Conservation (phyloP, 2,113 vertebrate genomes). For the Phylloscopus whistleri region DNA sequence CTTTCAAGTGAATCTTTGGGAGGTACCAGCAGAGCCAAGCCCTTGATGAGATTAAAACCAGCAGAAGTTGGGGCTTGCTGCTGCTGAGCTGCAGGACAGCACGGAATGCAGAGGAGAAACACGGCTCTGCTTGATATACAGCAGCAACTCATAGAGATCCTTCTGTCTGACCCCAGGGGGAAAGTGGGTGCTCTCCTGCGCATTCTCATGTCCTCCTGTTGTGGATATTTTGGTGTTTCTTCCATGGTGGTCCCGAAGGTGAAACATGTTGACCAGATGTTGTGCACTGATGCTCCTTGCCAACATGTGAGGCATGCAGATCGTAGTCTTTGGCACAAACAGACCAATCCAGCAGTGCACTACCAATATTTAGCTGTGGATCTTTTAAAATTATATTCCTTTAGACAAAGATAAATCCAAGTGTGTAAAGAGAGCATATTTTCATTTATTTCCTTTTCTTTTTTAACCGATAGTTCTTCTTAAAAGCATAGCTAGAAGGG, state of each 20-base stretch:
- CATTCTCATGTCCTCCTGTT: not conserved
- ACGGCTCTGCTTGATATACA: not conserved
- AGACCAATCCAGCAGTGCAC: not conserved
- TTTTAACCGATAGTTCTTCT: not conserved
- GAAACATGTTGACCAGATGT: not conserved
- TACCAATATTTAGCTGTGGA: not conserved
- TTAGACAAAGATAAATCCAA: not conserved
- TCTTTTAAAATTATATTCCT: not conserved
- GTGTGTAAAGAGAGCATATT: not conserved
- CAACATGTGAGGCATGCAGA: not conserved
- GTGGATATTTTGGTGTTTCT: not conserved
- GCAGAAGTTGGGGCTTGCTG: not conserved
- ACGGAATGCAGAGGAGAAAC: fast-evolving
- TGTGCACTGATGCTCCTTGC: not conserved
- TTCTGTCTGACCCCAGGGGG: not conserved
- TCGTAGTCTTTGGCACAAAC: not conserved
- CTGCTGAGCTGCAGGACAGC: not conserved
- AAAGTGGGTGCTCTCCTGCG: not conserved
- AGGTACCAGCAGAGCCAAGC: not conserved
- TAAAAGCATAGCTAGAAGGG: not conserved
- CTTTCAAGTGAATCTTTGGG: not conserved
- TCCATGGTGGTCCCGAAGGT: not conserved
- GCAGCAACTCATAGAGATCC: not conserved
- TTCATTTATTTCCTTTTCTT: not conserved
- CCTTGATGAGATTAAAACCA: not conserved